Base-by-base conservation (phyloP, 2,888 invertebrate genomes). In the Prosapia bicincta region DNA sequence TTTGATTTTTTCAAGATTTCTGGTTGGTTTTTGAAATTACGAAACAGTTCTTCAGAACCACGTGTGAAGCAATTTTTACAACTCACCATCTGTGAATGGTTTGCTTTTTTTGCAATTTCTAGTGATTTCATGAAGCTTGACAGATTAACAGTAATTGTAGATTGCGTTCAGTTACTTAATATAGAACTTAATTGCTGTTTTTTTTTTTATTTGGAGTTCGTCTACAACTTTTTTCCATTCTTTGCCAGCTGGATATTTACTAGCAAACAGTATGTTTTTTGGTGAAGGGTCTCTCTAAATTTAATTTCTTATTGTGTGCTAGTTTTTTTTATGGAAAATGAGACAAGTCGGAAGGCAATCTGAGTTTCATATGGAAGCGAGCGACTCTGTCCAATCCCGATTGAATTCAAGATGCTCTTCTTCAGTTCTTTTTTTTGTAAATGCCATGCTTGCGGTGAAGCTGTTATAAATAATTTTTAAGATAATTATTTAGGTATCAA, bases 11-110 rank as follows among this genome's bases (percentile, higher is more conserved):
- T 70, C 75, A 75, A 69, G 71, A 80, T 78, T 78, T 80, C 79
- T 79, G 77, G 54, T 82, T 81, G 80, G 78, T 81, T 82, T 78
- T 82, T 82, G 72, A 82, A 82, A 81, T 82, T 80, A 76, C 79
- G 79, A 82, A 82, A 81, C 72, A 82, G 82, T 77, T 81, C 78
- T 80, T 81, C 81, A 65, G 54, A 54, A 66, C 66, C 71, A 71
- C 69, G 26, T 71, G 38, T 75, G 66, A 75, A 75, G 65, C 75
- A 75, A 75, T 75, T 71, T 30, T 30, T 30, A 30, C 9, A 66
- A 71, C 65, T 65, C 71, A n/a, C 66, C 32, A 28, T 75, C 75
- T 71, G 67, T 75, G 75, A 65, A 75, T 69, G 66, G 76, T 80
- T 80, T 78, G 43, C 78, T 78, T 70, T 77, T 69, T 79, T 78